Percentiles rank a stretch among this genome's conserved stretches.
phyloP scores from a whole-genome alignment of 2,113 vertebrate genomes.

The Calidris pugnax region DNA sequence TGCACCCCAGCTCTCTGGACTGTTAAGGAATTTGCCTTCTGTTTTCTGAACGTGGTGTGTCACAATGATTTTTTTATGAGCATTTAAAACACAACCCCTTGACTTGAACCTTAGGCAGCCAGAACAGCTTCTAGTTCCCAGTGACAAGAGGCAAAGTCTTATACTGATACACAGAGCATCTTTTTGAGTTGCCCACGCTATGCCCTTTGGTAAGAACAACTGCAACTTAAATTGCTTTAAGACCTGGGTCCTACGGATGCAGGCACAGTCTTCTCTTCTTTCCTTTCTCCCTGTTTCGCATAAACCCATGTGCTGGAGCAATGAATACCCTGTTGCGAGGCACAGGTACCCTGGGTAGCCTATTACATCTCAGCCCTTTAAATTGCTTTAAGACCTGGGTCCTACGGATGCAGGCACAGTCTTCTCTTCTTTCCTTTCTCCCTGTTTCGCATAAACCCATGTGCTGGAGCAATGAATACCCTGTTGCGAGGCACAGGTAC shows the following conservation, averaged over 20 bases:
- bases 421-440: neutral
- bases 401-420: neutral
- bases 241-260: neutral
- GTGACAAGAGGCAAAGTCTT: neutral
- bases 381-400: neutral
- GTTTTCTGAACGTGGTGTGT: neutral
- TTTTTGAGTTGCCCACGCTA: neutral
- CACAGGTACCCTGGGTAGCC: neutral
- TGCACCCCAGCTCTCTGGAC: neutral
- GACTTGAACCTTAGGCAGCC: neutral
- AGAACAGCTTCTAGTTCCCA: neutral
- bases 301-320: neutral
- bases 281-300: neutral
- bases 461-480: neutral
- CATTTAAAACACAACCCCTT: neutral
- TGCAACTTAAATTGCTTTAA: neutral
- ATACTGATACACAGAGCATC: neutral
- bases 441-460: accelerated
- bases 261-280: neutral
- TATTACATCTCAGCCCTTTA: too few relatives aligned
- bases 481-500: neutral
- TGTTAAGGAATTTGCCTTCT: neutral
- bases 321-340: neutral
- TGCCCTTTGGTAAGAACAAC: neutral
- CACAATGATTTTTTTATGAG: neutral